Evolutionary conservation across 2,888 invertebrate species (phyloP), one percentile per base, ranked within the genome.

Genomic region (Drosophila paramelanica): DNA sequence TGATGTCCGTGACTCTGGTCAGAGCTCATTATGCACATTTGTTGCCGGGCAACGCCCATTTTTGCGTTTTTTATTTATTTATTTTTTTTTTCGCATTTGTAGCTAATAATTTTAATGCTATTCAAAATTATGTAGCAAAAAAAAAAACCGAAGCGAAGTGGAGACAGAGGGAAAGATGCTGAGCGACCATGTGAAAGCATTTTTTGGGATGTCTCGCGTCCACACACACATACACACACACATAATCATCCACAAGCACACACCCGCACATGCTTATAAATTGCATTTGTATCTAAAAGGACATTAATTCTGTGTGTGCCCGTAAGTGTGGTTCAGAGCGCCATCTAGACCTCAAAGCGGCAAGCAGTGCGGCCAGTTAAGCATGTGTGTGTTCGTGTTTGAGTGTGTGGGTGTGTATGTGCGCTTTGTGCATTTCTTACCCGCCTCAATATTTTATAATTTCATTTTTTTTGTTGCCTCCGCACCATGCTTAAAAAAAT

Each of bases 81-180:
- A 41, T 20, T 31, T 41, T 14, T 49, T 49, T 50, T 67, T 61
- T 62, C 42, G 57, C 73, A 81, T 81, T 81, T 83, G 83, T 79
- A 89, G 90, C 90, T 90, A 90, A 90, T 90, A 90, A 90, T 90
- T 90, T 90, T 79, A 88, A 88, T 81, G 88, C 86, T 90, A 90
- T 90, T 90, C 82, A 83, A 85, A 83, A 83, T 83, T 85, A 85
- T 85, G 83, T 85, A 81, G 73, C 46, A 61, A 62, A 80, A 79
- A 49, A 64, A 39, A 58, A 23, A 33, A 58, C 31, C 17, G 38
- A 2, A 27, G 52, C 13, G 14, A 11, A 11, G 33, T 33, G 52
- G n/a, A 14, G 38, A 23, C 11, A 47, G 59, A 58, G 70, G 23
- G 41, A 43, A 59, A 52, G 73, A 52, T 49, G 73, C 33, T 50